These are phyloP conservation scores for Pristionchus fissidentatus DNA, from an alignment of 2,888 invertebrate species.

Conservation along the genomic window DNA sequence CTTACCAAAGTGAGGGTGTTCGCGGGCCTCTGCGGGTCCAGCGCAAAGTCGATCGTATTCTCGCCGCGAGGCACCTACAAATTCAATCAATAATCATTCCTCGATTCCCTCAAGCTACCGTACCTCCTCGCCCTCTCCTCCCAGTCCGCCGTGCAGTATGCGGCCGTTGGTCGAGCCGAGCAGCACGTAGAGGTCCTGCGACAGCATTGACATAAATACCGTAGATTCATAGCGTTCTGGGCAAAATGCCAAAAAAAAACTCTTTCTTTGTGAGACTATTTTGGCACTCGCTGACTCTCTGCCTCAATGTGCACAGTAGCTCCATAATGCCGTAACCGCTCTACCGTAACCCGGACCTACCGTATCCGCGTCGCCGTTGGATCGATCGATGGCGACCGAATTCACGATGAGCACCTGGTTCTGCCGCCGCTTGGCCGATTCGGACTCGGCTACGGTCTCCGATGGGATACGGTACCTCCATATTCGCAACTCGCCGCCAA, in stretches of 20 bases:
- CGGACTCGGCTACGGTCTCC: not conserved
- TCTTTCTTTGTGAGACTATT: too few species aligned
- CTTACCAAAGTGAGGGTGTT: not conserved
- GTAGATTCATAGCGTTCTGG: too few species aligned
- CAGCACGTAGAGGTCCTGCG: not conserved
- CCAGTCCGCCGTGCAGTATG: not conserved
- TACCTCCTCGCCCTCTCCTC: slow-evolving; percentile 8
- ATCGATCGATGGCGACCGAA: slow-evolving; percentile 17
- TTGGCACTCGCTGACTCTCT: too few species aligned
- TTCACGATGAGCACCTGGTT: slow-evolving; percentile 30
- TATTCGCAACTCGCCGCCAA: not conserved
- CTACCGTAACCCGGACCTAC: not conserved
- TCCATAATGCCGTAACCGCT: too few species aligned
- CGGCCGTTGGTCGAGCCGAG: slow-evolving; percentile 43
- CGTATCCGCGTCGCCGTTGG: not conserved
- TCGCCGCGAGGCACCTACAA: not conserved
- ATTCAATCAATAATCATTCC: too few species aligned
- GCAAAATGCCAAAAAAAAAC: too few species aligned
- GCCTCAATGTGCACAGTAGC: too few species aligned
- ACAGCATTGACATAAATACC: too few species aligned
- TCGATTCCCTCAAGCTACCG: too few species aligned
- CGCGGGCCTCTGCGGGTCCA: not conserved
- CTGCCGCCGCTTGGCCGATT: not conserved
- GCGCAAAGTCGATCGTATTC: not conserved
- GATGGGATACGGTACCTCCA: not conserved